A percentile compares a stretch with the other conserved stretches of the same genome.
Evolutionary conservation across 2,888 invertebrate species (phyloP).

Genomic region (Nephrocerus scutellatus): DNA sequence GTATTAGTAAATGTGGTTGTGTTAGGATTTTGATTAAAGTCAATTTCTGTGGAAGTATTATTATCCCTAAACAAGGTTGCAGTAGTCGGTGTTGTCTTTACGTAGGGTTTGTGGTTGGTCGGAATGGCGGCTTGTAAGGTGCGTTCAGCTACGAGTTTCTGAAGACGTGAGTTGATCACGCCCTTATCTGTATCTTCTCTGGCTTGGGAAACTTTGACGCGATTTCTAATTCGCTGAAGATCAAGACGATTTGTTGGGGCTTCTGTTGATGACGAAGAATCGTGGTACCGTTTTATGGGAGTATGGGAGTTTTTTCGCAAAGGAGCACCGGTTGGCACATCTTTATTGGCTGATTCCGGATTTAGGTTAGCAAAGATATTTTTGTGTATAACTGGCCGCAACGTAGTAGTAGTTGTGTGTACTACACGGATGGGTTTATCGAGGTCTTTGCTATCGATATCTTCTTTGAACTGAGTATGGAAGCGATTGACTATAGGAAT

Average conservation of each 20-base stretch:
- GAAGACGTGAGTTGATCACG: slow-evolving; percentile 30
- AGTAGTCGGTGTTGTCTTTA: slow-evolving; percentile 5
- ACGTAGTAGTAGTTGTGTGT: not conserved
- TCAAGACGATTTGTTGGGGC: no score
- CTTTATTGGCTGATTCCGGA: no score
- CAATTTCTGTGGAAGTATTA: no score
- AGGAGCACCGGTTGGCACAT: no score
- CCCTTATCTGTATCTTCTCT: slow-evolving; percentile 26
- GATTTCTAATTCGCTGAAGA: slow-evolving; percentile 28
- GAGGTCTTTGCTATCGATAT: no score
- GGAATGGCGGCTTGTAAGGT: slow-evolving; percentile 17
- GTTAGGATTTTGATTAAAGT: slow-evolving; percentile 13
- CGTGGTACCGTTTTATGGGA: no score
- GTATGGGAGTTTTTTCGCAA: no score
- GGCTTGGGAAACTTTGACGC: slow-evolving; percentile 28
- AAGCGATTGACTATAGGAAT: no score
- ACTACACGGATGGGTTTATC: not conserved
- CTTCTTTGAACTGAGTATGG: no score
- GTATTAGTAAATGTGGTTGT: slow-evolving; percentile 14
- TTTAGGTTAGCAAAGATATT: no score
- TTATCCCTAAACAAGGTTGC: no score
- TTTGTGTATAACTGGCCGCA: not conserved
- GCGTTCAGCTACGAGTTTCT: slow-evolving; percentile 28
- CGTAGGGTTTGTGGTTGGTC: slow-evolving; percentile 3
- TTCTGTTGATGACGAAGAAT: no score